Evolutionary conservation across 2,113 vertebrate species (phyloP), one percentile per base, ranked within the genome.

Genomic region (Chloropsis hardwickii): DNA sequence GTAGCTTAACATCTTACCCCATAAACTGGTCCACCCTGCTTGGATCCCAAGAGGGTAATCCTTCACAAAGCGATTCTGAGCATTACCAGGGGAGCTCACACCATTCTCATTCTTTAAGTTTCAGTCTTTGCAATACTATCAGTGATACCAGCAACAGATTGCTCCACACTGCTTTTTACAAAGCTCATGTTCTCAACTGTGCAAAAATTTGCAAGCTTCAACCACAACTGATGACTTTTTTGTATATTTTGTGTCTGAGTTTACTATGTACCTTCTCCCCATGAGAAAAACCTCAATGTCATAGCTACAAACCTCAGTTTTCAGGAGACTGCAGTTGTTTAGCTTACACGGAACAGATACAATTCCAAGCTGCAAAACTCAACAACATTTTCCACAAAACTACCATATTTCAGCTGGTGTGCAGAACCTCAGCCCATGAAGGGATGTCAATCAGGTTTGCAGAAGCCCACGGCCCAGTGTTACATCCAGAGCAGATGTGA

Each of bases 31-130:
- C n/a, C 7, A 73, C 10, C 8, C 17, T 42, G 22, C 60, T 12
- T 70, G 73, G 42, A 78, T 35, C 37, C 81, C 65, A 42, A 42
- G 18, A 50, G 10, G 51, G 22, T 7, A 87, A 50, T 61, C 23
- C 29, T 81, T 54, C 42, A 9, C 5, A 2, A 28, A 0, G 1
- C 0, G 0, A 51, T 33, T 27, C 28, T 3, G 1, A 67, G 60
- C 24, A 10, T 35, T 58, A 73, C 48, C 13, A 74, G 45, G 31
- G 53, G 72, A 62, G 25, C 67, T 80, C 47, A 7, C 53, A 48
- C 12, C 28, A 28, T 37, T 81, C n/a, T 57, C 39, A 21, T 4
- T 56, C 40, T 45, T 57, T 6, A 50, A 0, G 0, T 21, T 86
- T 35, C 3, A 61, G 35, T 21, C 54, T 86, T 50, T 53, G 47